A percentile compares a stretch with the other conserved stretches of the same genome.
Evolutionary conservation across 2,113 vertebrate species (phyloP).

Genomic region (Physeter macrocephalus): DNA sequence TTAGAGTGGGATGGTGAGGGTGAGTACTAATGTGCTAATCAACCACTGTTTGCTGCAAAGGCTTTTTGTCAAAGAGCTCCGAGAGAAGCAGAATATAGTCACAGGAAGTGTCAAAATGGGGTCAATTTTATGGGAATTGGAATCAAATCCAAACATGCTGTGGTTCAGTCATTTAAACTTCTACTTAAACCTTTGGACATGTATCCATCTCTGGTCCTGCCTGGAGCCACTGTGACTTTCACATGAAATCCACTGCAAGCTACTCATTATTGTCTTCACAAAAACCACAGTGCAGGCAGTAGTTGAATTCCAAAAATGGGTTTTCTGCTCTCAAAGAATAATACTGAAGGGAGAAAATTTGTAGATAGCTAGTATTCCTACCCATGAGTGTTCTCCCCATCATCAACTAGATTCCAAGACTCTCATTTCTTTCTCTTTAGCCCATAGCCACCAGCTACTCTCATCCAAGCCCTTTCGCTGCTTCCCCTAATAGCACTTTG

Average conservation of each 20-base stretch:
- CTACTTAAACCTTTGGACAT: conserved; percentile 42
- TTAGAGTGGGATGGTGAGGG: not conserved
- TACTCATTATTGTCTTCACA: conserved; percentile 46
- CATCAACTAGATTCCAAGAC: not conserved
- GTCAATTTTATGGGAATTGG: conserved; percentile 22
- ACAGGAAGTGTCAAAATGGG: conserved; percentile 1
- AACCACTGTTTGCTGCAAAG: not conserved
- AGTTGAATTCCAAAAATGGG: conserved; percentile 36
- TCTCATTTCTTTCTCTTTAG: not conserved
- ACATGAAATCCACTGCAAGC: conserved; percentile 46
- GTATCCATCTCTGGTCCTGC: conserved; percentile 40
- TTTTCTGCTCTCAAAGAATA: conserved; percentile 68
- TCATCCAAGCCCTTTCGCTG: not conserved
- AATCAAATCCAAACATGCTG: conserved; percentile 4
- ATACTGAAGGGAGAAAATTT: conserved; percentile 27
- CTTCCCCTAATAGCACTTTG: not conserved
- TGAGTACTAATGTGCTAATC: not conserved
- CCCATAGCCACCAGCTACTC: not conserved
- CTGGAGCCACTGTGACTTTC: conserved; percentile 60
- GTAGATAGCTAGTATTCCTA: not conserved
- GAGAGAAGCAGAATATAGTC: not conserved
- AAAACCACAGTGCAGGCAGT: conserved; percentile 62
- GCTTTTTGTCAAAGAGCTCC: not conserved
- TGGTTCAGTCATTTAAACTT: conserved; percentile 28
- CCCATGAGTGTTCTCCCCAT: not conserved